Evolutionary conservation across 2,797 vertebrate genomes (phyloP).

Genomic region (Champsocephalus gunnari): DNA sequence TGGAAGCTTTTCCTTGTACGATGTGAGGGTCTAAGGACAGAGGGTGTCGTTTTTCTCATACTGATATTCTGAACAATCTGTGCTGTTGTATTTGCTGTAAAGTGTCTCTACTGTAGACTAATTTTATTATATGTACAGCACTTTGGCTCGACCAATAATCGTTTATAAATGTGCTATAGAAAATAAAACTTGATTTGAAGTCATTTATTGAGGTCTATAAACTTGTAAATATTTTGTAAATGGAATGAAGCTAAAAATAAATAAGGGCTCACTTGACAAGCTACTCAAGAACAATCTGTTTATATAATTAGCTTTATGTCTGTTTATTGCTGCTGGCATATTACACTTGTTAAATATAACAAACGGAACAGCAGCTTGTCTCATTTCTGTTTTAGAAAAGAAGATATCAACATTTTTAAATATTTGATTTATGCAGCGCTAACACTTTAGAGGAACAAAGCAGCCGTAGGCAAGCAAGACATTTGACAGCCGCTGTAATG

Average conservation of each 20-base stretch:
- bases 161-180: no score
- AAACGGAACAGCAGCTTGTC: constrained; percentile 14
- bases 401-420: constrained; percentile 71
- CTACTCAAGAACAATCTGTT: constrained; percentile 24
- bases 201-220: constrained; percentile 58
- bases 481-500: constrained; percentile 71
- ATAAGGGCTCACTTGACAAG: constrained; percentile 24
- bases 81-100: no score
- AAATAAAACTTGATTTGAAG: no score
- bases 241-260: constrained; percentile 43
- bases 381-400: constrained; percentile 44
- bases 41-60: no score
- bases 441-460: constrained; percentile 69
- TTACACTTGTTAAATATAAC: constrained; percentile 13
- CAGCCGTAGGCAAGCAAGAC: constrained; percentile 57
- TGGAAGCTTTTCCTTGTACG: no score
- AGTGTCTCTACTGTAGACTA: no score
- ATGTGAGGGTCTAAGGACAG: no score
- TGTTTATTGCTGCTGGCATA: constrained; percentile 32
- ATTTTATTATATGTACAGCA: no score
- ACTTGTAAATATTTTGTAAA: constrained; percentile 37
- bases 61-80: no score
- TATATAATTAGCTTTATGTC: constrained; percentile 23
- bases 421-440: constrained; percentile 69
- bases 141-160: no score